These are phyloP conservation scores for Acanthurus tractus DNA, from an alignment of 2,797 vertebrate genomes.

Conservation along the genomic window DNA sequence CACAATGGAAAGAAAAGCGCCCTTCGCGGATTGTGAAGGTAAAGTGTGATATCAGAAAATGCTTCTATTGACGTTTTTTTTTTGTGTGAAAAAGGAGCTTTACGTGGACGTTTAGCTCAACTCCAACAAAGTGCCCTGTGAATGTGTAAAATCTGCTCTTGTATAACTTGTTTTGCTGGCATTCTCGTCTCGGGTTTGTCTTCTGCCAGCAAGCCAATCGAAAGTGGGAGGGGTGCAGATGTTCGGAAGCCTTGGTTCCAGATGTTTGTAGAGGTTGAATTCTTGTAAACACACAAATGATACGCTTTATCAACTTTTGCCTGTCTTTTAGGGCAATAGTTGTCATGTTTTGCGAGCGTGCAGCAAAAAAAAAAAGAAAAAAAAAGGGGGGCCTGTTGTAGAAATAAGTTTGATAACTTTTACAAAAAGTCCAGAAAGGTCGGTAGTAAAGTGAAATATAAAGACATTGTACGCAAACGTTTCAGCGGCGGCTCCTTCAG, in stretches of 20 bases:
- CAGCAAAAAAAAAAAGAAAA: background rate
- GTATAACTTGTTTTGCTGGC: slow-evolving; percentile 88
- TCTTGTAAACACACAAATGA: slow-evolving; percentile 45
- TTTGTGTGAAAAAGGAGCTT: background rate
- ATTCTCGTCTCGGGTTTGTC: slow-evolving; percentile 66
- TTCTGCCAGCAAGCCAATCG: slow-evolving; percentile 82
- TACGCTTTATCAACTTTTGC: slow-evolving; percentile 35
- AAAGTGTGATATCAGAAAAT: slow-evolving; percentile 52
- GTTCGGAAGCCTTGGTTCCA: slow-evolving; percentile 78
- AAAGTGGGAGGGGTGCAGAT: slow-evolving; percentile 87
- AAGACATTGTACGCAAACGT: background rate
- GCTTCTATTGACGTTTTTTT: slow-evolving; percentile 14
- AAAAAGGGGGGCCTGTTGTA: background rate
- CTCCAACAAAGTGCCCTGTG: background rate
- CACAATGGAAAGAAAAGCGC: slow-evolving; percentile 81
- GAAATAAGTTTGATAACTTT: accelerated
- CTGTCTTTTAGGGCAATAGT: background rate
- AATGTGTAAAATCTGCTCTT: slow-evolving; percentile 68
- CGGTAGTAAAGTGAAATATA: background rate
- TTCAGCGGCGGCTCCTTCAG: background rate
- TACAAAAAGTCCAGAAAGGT: background rate
- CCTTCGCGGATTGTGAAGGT: slow-evolving; percentile 78
- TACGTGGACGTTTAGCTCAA: background rate
- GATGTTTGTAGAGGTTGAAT: slow-evolving; percentile 80
- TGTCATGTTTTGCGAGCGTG: background rate